Conservation (phyloP, 2,797 vertebrate species). For the Centroberyx gerrardi region DNA sequence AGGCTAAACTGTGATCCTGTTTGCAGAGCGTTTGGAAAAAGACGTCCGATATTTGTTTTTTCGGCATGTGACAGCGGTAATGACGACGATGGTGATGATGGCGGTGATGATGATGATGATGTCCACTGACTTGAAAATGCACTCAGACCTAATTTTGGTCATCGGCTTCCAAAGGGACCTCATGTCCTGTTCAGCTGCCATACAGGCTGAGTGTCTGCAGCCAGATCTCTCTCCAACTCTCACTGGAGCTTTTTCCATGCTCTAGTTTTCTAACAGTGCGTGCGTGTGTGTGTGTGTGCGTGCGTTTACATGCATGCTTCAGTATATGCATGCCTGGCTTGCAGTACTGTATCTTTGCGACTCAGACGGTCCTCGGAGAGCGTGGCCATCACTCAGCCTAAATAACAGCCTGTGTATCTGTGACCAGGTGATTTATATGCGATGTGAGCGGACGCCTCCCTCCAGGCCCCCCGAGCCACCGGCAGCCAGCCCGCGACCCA, state of each 20-base stretch:
- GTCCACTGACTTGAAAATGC: constrained; percentile 56
- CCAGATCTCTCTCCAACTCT: constrained; percentile 41
- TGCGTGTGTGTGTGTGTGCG: constrained; percentile 17
- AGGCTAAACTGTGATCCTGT: too few species aligned
- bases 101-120: constrained; percentile 30
- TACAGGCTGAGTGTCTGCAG: constrained; percentile 44
- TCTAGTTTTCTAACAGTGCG: constrained; percentile 32
- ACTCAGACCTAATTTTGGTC: constrained; percentile 65
- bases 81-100: background rate
- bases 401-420: constrained; percentile 63
- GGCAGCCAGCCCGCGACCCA: constrained; percentile 53
- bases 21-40: background rate
- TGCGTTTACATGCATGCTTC: background rate
- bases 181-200: constrained; percentile 60
- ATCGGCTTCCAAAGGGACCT: constrained; percentile 49
- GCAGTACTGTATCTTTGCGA: constrained; percentile 41
- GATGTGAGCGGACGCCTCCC: constrained; percentile 67
- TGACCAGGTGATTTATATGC: constrained; percentile 77
- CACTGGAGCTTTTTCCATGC: constrained; percentile 32
- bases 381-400: constrained; percentile 58
- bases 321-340: constrained; percentile 9
- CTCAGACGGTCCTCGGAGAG: constrained; percentile 56
- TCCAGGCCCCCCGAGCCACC: constrained; percentile 38
- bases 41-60: background rate
- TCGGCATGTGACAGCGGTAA: constrained; percentile 7